These are phyloP conservation scores for Apodemus speciosus DNA, from an alignment of 2,113 vertebrate genomes.

Conservation along the genomic window DNA sequence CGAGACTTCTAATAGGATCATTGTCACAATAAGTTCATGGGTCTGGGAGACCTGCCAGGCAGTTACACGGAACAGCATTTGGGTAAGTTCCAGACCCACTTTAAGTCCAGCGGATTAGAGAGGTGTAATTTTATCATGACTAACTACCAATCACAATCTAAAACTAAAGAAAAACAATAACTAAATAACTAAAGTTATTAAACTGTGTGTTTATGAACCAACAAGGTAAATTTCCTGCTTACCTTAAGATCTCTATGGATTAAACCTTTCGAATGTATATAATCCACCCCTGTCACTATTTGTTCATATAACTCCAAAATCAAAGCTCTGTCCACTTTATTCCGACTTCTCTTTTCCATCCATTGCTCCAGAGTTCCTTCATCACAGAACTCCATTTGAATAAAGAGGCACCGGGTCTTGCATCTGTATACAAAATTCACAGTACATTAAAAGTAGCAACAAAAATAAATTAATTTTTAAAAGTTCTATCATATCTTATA, in stretches of 20 bases:
- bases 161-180: slow-evolving; percentile 18
- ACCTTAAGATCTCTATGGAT: slow-evolving; percentile 90
- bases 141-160: background rate
- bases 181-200: background rate
- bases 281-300: slow-evolving; percentile 81
- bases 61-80: background rate
- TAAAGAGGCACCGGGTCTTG: slow-evolving; percentile 78
- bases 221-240: slow-evolving; percentile 33
- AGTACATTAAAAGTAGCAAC: slow-evolving; percentile 58
- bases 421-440: slow-evolving; percentile 71
- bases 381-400: slow-evolving; percentile 87
- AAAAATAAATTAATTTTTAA: slow-evolving; percentile 30
- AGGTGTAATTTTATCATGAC: background rate
- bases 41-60: background rate
- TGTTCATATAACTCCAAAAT: slow-evolving; percentile 81
- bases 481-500: slow-evolving; percentile 31
- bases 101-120: background rate
- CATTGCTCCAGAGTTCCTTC: slow-evolving; percentile 79
- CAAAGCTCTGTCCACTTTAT: background rate
- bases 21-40: background rate
- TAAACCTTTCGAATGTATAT: slow-evolving; percentile 81
- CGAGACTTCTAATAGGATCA: background rate
- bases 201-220: background rate
- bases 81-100: background rate
- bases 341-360: background rate